Conservation (phyloP, 2,113 vertebrate species). For the Nansenia antarctica region DNA sequence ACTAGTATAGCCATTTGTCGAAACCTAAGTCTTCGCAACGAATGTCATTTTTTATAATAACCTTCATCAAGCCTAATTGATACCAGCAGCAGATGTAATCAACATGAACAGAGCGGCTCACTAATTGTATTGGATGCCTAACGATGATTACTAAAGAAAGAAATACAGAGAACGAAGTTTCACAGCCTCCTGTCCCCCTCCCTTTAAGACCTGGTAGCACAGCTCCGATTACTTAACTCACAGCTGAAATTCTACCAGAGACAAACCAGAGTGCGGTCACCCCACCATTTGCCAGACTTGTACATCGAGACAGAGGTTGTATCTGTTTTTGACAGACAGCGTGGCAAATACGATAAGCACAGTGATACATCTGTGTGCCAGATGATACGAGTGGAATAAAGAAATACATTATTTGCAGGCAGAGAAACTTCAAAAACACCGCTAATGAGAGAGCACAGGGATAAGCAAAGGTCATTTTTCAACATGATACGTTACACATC, state of each 20-base stretch:
- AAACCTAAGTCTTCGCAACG: conserved; percentile 18
- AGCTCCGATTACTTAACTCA: too few species aligned
- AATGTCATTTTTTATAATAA: conserved; percentile 40
- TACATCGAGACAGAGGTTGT: too few species aligned
- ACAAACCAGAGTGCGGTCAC: too few species aligned
- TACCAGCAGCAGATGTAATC: conserved; percentile 47
- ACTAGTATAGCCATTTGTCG: conserved; percentile 31
- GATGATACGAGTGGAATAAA: conserved; percentile 9
- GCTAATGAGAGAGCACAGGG: conserved; percentile 32
- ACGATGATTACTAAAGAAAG: background rate
- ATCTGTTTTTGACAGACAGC: conserved; percentile 20
- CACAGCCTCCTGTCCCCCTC: background rate
- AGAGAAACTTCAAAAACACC: conserved; percentile 44
- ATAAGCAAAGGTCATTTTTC: conserved; percentile 42
- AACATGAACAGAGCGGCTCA: conserved; percentile 25
- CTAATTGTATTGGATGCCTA: conserved; percentile 27
- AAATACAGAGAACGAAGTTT: background rate
- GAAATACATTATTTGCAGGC: conserved; percentile 43
- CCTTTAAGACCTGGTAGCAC: too few species aligned
- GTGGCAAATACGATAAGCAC: background rate
- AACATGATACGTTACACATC: conserved; percentile 44
- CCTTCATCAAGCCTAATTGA: conserved; percentile 41
- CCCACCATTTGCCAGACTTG: too few species aligned
- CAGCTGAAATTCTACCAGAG: too few species aligned
- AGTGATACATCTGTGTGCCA: background rate